Base-by-base conservation (phyloP, 2,797 vertebrate genomes). In the Gymnoscopelus microlampas region DNA sequence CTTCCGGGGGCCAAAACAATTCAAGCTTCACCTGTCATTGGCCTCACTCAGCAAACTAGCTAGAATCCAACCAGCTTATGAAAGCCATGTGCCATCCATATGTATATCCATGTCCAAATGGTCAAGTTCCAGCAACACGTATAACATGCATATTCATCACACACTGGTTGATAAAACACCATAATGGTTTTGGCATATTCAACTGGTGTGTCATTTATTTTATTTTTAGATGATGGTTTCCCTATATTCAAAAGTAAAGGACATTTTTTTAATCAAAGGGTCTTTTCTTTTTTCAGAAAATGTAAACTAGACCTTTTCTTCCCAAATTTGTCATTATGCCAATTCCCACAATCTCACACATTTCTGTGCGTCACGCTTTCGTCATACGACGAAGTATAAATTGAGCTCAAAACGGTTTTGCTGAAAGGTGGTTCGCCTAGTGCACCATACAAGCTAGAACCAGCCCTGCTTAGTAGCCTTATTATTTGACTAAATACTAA, bases 1-100 rank as follows among this genome's bases (percentile, higher is more conserved):
- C 70, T 81, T 68, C 66, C 76, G 53, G 60, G 76, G 69, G 68
- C 77, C 73, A 70, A 74, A 82, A 79, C 78, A 60, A 73, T 78
- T 84, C 70, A 50, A 63, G 74, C 74, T 76, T 81, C 70, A 72
- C 63, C 72, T 72, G 70, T 80, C 67, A 65, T 70, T 73, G 69
- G 73, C 50, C 82, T 49, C 56, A 56, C 53, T 75, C 62, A 64
- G 15, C 23, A 57, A 62, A 53, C 78, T 68, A 56, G 35, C 19
- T 44, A 26, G 59, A 44, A 55, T 68, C 80, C 75, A 44, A 60
- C 61, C 39, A 35, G 65, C 65, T 66, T 72, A 54, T 56, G 50
- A 75, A 73, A 81, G 53, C 79, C 50, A 64, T 35, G 66, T 79
- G 66, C 50, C 54, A 24, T 51, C 69, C 61, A 60, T 14, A 19